A percentile compares a stretch with the other conserved stretches of the same genome.
phyloP scores from a whole-genome alignment of 2,113 vertebrate species.

The Amazona vittata region DNA sequence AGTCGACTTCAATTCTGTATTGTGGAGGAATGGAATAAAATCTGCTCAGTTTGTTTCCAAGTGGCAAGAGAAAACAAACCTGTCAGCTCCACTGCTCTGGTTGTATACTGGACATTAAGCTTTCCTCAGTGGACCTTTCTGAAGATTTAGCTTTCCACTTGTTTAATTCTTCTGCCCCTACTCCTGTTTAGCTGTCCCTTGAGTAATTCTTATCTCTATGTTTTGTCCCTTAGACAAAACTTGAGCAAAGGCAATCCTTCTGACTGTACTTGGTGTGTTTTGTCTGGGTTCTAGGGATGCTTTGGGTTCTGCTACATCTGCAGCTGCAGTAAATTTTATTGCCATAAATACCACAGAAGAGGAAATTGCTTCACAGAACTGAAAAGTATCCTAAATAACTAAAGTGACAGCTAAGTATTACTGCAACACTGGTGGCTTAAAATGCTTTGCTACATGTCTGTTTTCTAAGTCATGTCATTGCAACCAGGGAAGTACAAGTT shows the following conservation, averaged over 20 bases:
- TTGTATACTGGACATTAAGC: not conserved
- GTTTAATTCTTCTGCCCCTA: not conserved
- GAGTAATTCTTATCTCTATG: not conserved
- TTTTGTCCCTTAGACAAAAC: not conserved
- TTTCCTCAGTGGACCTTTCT: fast-evolving
- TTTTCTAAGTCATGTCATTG: not conserved
- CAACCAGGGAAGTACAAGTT: not conserved
- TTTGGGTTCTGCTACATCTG: not conserved
- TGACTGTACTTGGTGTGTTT: not conserved
- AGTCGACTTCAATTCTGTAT: fast-evolving
- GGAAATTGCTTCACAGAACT: not conserved
- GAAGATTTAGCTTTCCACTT: not conserved
- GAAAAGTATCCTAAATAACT: not conserved
- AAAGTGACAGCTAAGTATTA: not conserved
- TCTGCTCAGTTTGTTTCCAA: not conserved
- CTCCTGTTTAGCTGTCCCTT: not conserved
- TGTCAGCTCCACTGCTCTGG: not conserved
- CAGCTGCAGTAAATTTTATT: not conserved
- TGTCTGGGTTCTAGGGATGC: not conserved
- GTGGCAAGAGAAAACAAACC: not conserved
- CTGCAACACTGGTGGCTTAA: not conserved
- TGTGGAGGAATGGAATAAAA: not conserved
- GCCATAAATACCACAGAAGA: not conserved
- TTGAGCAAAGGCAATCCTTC: not conserved
- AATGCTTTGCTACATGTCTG: not conserved